Evolutionary conservation across 1,140 invertebrate genomes (phyloP), one percentile per base, ranked within the genome.

Genomic region (Lasioglossum baleicum): DNA sequence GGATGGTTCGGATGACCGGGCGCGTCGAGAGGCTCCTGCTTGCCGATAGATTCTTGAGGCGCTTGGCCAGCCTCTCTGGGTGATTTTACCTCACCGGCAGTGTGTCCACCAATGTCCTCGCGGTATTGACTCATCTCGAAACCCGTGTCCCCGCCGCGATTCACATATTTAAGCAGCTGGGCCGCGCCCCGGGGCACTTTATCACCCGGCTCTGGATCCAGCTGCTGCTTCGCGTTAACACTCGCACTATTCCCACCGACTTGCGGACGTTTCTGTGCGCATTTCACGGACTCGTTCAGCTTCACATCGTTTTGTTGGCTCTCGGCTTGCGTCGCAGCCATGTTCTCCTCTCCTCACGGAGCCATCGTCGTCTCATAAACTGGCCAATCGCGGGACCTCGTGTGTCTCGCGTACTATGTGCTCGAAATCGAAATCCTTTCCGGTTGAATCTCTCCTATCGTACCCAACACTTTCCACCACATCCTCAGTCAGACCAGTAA

Each of bases 271-370:
- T 93, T 93, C 88, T 92, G 91, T 83, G 88, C 88, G 88, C 91
- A 91, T 90, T 94, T 93, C 90, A 92, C 92, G 85, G 89, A 90
- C 87, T 94, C 93, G 89, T 91, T 91, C 84, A 90, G 90, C 90
- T 94, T 94, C 90, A 93, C 92, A 92, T 94, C 93, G 92, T 94
- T 94, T 93, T 94, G 93, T 92, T 94, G 94, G 91, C 92, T 93
- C 92, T 94, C 94, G 91, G 94, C 93, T 94, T 94, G 93, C 92
- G 93, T 94, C 91, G 94, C 93, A 93, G 94, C 94, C 94, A 94
- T 94, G 92, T 94, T 94, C 88, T 88, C 81, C 81, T 91, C 88
- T 84, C 88, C 88, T 90, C 85, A 91, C 89, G 90, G 88, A 89
- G 88, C 90, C 89, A 91, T 91, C 87, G 84, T 88, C 83, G 88